Evolutionary conservation across 2,888 invertebrate species (phyloP), one percentile per base, ranked within the genome.

Genomic region (Trachelus stipa): DNA sequence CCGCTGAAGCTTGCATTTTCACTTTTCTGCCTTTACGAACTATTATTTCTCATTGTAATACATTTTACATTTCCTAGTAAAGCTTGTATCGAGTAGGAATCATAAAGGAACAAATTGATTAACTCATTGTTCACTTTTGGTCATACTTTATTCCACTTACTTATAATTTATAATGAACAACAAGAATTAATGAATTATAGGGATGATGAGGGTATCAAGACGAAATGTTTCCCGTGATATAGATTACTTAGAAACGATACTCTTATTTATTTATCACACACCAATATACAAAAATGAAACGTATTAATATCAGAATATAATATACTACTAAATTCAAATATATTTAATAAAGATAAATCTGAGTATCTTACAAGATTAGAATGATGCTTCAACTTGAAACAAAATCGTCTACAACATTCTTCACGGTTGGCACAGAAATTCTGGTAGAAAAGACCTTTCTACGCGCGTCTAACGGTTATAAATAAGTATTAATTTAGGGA

Each of bases 281-380:
- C 91, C 91, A 91, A 91, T 91, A 91, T 91, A 91, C 91, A 91
- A 91, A 91, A 91, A 91, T 90, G 90, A 91, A 91, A 88, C 88
- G 89, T 91, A 91, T 90, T 90, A 91, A 90, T 91, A 90, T 90
- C 90, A 91, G 91, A 91, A 91, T 91, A 91, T 90, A 91, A 91
- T 90, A 89, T 89, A 87, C 90, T 91, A 90, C 90, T 89, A 91
- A 91, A 89, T 91, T 91, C 88, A 91, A 90, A 90, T 90, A 90
- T 91, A 90, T 90, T 90, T 90, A 88, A 90, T 90, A 90, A 90
- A 90, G 90, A 88, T 91, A 90, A 87, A 89, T 91, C 87, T 88
- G 91, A 91, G 90, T 91, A 91, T 91, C 87, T 91, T 91, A 91
- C 91, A 91, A 90, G 91, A 90, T 89, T 90, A 90, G 89, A 90